These are phyloP conservation scores for Xiphophorus maculatus DNA, from an alignment of 2,113 vertebrate species.

Conservation along the genomic window DNA sequence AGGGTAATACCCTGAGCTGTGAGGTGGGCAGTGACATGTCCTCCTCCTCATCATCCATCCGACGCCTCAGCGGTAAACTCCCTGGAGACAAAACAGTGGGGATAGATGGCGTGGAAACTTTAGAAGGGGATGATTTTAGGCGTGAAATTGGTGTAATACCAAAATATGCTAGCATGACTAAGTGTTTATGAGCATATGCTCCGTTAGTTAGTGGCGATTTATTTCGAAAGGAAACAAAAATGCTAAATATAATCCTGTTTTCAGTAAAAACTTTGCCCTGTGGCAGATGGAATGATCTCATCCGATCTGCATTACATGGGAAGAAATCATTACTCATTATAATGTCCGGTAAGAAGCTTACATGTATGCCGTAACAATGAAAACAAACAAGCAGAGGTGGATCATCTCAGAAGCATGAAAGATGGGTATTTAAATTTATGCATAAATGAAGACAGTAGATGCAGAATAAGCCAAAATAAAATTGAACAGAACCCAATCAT, in stretches of 20 bases:
- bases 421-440: constrained; percentile 1
- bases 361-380: constrained; percentile 29
- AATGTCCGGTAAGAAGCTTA: constrained; percentile 45
- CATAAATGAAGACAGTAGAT: not conserved
- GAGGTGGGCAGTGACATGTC: constrained; percentile 77
- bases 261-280: constrained; percentile 48
- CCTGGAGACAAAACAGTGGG: constrained; percentile 44
- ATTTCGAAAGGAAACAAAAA: constrained; percentile 34
- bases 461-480: constrained; percentile 1
- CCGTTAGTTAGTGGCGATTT: constrained; percentile 11
- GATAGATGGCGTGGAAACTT: constrained; percentile 29
- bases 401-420: constrained; percentile 12
- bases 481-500: constrained; percentile 38
- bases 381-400: constrained; percentile 50
- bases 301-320: constrained; percentile 20
- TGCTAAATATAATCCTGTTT: constrained; percentile 34
- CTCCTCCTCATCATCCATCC: constrained; percentile 81
- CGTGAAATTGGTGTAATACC: not conserved
- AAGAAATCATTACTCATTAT: constrained; percentile 54
- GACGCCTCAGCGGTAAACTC: constrained; percentile 73
- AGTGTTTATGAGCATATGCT: not conserved
- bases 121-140: not conserved
- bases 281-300: constrained; percentile 30
- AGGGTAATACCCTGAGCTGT: constrained; percentile 66
- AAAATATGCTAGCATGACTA: not conserved